phyloP scores from a whole-genome alignment of 2,797 vertebrate genomes.

The Melanotaenia pygmaea region DNA sequence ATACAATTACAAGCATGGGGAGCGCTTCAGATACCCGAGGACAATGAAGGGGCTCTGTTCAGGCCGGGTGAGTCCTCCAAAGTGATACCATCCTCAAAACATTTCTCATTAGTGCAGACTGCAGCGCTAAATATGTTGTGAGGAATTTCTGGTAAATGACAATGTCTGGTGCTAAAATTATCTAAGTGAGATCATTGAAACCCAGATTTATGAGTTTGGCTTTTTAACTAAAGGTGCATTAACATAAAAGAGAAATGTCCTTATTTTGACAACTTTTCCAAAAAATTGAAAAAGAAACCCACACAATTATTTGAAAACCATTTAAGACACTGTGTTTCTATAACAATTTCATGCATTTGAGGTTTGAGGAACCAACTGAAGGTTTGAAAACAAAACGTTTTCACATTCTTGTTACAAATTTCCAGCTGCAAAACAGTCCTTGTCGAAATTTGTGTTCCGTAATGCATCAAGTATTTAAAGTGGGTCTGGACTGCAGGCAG shows the following conservation, averaged over 20 bases:
- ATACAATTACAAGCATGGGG: constrained; percentile 80
- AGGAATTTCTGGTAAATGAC: constrained; percentile 54
- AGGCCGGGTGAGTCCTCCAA: constrained; percentile 44
- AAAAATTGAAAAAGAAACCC: background rate
- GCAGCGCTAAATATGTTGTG: constrained; percentile 47
- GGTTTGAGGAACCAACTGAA: background rate
- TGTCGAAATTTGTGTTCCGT: background rate
- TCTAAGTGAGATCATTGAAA: constrained; percentile 46
- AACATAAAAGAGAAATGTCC: background rate
- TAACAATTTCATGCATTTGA: background rate
- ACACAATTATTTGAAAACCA: background rate
- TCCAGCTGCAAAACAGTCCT: background rate
- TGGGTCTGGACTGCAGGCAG: background rate
- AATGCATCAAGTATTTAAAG: background rate
- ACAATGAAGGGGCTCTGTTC: constrained; percentile 81
- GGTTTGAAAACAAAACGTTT: background rate
- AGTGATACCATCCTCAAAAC: constrained; percentile 74
- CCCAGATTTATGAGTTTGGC: background rate
- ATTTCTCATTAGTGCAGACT: constrained; percentile 74
- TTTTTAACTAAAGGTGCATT: background rate
- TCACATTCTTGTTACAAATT: background rate
- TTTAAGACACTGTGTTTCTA: background rate
- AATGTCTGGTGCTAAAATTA: constrained; percentile 47
- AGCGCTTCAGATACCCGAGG: constrained; percentile 61
- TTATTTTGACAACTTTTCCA: background rate